Evolutionary conservation across 2,113 vertebrate genomes (phyloP).

Genomic region (Ceratotherium simum): DNA sequence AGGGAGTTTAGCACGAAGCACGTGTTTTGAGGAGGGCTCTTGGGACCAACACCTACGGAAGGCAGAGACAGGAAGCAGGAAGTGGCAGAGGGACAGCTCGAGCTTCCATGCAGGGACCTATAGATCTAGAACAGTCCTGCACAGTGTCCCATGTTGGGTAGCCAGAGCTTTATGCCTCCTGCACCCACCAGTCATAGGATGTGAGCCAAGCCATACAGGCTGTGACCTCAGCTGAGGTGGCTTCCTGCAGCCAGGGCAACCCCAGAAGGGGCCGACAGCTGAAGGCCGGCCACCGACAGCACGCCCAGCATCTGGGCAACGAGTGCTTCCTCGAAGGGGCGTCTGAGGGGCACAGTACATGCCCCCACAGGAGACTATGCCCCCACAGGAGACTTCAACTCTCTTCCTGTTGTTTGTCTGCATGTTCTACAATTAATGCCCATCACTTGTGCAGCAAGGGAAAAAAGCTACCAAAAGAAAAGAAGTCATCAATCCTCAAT

Average conservation of each 20-base stretch:
- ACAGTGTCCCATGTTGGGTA: background rate
- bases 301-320: background rate
- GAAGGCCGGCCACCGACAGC: background rate
- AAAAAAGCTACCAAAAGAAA: background rate
- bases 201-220: background rate
- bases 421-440: background rate
- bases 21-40: background rate
- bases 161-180: background rate
- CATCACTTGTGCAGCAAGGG: background rate
- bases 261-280: background rate
- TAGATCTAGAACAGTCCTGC: background rate
- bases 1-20: background rate
- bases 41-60: background rate
- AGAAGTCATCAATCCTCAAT: background rate
- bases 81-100: background rate
- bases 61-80: background rate
- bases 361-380: background rate
- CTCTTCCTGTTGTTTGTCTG: background rate
- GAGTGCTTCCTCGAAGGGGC: background rate
- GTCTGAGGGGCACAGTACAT: background rate
- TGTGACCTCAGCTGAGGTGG: background rate
- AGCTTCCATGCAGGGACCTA: background rate
- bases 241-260: too few relatives aligned
- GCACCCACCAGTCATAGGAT: background rate
- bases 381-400: background rate